Evolutionary conservation across 2,113 vertebrate species (phyloP), one percentile per base, ranked within the genome.

Genomic region (Mustela lutreola): DNA sequence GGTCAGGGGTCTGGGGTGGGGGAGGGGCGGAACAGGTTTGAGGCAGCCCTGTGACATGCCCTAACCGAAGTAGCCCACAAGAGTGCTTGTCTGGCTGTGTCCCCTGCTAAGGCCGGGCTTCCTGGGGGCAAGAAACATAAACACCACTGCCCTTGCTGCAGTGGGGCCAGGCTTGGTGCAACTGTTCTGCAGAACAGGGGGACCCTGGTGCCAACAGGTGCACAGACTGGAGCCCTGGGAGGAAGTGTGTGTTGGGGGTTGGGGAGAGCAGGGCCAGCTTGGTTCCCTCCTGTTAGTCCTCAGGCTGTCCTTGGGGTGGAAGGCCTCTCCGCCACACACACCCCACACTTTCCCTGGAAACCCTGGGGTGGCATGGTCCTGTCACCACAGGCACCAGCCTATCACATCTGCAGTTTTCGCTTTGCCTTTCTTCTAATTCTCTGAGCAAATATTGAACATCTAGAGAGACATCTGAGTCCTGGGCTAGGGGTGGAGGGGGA

Each of bases 401-500:
- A 95, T 92, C 94, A 97, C 89, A 90, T 98, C 82, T 63, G 91
- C n/a, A 91, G 33, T 95, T 98, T 97, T 82, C 79, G 2, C 87
- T 65, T 95, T 91, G 70, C 76, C 82, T 79, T 97, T 95, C 90
- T 96, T 97, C 78, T 36, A 71, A 92, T 97, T 97, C 89, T 88
- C 97, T 96, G 95, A 97, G 95, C 93, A 98, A 98, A 97, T 92
- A 98, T 60, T 97, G 95, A 96, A 83, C 70, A 84, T 96, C 91
- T 0, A 0, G 96, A 98, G 97, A 97, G 95, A 94, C 91, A 78
- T 95, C 93, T 2, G 87, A 11, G 3, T 60, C 81, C 76, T 45
- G 79, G 79, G 76, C 14, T 22, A 75, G 63, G 22, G 70, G 22
- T 16, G 50, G 50, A 53, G 48, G 65, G 70, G 39, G 62, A 11